Conservation (phyloP, 1,140 invertebrate genomes). For the Drosophila ogumai region DNA sequence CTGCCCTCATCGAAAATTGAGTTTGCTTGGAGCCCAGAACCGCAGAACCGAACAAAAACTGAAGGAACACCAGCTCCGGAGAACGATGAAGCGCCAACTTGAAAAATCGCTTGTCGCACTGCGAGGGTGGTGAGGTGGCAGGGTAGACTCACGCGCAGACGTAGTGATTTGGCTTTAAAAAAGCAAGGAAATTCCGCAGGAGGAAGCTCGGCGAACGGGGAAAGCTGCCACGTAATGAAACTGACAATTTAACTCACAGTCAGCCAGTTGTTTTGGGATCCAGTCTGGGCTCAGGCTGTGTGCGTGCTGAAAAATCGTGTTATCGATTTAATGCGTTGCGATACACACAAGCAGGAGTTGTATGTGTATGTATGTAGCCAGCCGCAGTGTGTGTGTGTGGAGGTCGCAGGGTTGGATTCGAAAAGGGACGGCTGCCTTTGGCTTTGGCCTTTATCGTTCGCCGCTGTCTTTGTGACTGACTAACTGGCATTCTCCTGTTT, state of each 20-base stretch:
- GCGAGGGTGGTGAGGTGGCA: conserved; percentile 18
- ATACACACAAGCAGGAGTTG: conserved; percentile 19
- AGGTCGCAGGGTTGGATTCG: conserved; percentile 29
- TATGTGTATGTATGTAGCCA: background rate
- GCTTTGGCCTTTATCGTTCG: conserved; percentile 49
- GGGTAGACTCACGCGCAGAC: conserved; percentile 67
- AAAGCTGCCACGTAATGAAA: conserved; percentile 80
- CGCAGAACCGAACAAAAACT: conserved; percentile 37
- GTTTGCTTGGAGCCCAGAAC: conserved; percentile 51
- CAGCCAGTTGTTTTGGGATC: conserved; percentile 51
- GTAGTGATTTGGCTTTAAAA: conserved; percentile 81
- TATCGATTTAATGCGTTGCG: conserved; percentile 81
- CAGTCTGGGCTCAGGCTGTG: conserved; percentile 41
- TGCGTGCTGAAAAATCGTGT: conserved; percentile 82
- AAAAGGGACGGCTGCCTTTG: conserved; percentile 30
- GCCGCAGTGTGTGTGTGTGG: conserved; percentile 6
- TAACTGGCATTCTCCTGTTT: conserved; percentile 68
- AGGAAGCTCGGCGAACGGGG: background rate
- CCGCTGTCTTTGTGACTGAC: conserved; percentile 68
- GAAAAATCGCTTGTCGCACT: conserved; percentile 82
- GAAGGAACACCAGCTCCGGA: conserved; percentile 14
- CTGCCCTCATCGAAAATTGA: conserved; percentile 60
- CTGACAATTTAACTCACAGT: conserved; percentile 80
- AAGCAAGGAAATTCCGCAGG: conserved; percentile 28
- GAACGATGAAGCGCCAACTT: conserved; percentile 77